Evolutionary conservation across 2,888 invertebrate genomes (phyloP), one percentile per base, ranked within the genome.

Genomic region (Erpobdella octoculata): DNA sequence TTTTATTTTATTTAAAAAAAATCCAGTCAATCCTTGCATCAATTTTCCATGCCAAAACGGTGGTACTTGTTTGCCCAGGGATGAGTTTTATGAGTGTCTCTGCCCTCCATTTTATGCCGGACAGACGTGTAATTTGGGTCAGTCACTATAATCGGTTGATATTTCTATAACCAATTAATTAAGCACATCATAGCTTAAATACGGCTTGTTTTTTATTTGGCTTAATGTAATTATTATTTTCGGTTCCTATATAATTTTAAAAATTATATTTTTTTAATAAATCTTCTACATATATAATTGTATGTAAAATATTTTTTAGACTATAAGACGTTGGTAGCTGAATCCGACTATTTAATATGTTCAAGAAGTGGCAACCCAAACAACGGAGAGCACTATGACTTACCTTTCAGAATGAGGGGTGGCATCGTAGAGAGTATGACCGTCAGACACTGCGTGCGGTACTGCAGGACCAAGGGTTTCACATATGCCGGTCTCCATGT

Each of bases 381-480:
- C 12, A n/a, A 18, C 15, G 46, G 67, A 9, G 67, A 67, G 28
- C 15, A 25, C 1, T 28, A 41, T n/a, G 48, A 46, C 15, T 25
- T 67, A n/a, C 41, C 41, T 28, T 35, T 46, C 5, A 46, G 12
- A 3, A 67, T 67, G 48, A 4, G 3, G 15, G 12, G 28, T 38
- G 46, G 28, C 21, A 41, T 25, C 21, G 61, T 33, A 25, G 21
- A n/a, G 9, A 28, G 3, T 4, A 62, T 59, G 25, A 28, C 59
- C 5, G 33, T 58, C 3, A 41, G 46, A 9, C 18, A n/a, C 31
- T 62, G 61, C 12, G 33, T 41, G 18, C 36, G 33, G 5, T 41
- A 37, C 35, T 62, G 31, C 21, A 61, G 67, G 53, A 53, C 35
- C 65, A 66, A 37, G 31, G 33, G 66, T 58, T 67, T 68, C 46